These are phyloP conservation scores for Lanius collurio DNA, from an alignment of 2,113 vertebrate species.

Conservation along the genomic window DNA sequence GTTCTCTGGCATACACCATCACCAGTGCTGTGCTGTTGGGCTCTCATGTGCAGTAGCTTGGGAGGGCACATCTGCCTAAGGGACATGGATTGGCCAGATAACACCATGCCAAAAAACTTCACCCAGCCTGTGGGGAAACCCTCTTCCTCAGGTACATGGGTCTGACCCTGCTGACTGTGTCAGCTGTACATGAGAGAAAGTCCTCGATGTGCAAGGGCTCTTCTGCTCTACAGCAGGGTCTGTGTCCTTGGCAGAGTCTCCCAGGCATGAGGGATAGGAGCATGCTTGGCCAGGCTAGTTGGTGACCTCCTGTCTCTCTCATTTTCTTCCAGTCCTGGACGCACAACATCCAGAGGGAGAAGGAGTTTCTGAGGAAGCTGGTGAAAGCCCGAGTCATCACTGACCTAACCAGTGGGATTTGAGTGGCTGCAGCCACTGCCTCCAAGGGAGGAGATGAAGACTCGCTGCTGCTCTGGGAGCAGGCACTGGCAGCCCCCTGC, in stretches of 20 bases:
- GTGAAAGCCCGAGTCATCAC: conserved; percentile 92
- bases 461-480: neutral
- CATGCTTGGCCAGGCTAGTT: neutral
- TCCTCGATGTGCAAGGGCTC: neutral
- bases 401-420: conserved; percentile 94
- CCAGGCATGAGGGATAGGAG: fast-evolving
- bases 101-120: neutral
- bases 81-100: neutral
- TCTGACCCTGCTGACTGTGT: neutral
- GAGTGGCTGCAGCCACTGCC: conserved; percentile 62
- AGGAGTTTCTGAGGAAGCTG: conserved; percentile 95
- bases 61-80: neutral
- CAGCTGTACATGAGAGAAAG: neutral
- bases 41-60: neutral
- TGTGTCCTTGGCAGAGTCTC: neutral
- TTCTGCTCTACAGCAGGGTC: neutral
- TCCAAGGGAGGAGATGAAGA: conserved; percentile 13
- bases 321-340: conserved; percentile 90
- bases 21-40: neutral
- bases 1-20: neutral
- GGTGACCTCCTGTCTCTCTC: conserved; percentile 13
- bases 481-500: conserved; percentile 32
- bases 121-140: neutral
- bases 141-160: neutral
- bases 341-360: conserved; percentile 96